Evolutionary conservation across 2,113 vertebrate species (phyloP), one percentile per base, ranked within the genome.

Genomic region (Rhodinocichla rosea): DNA sequence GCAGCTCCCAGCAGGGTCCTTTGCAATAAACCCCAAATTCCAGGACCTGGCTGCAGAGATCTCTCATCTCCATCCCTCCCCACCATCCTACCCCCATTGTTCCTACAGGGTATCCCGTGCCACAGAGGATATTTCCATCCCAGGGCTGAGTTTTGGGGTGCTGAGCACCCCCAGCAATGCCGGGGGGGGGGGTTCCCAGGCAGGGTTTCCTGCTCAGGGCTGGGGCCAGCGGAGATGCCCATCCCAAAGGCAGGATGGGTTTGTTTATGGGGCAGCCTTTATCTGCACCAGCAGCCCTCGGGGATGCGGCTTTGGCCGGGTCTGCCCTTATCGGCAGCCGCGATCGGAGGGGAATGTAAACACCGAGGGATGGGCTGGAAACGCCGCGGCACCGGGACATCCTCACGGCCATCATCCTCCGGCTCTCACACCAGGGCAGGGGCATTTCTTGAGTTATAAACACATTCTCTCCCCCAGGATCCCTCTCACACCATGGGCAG

Each of bases 211-310:
- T 88, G 83, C 37, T 12, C 0, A 8, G 82, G 40, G 59, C 57
- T 35, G 73, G 13, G 79, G 62, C 75, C 56, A n/a, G 90, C 4
- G 47, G 93, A n/a, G 91, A 74, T 69, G 65, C 12, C 20, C 75
- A 94, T 94, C 97, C 94, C 86, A 59, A 53, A 30, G 40, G 88
- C 94, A 96, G 96, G 96, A 94, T 95, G 93, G 52, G 40, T 1
- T 96, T 97, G 97, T 97, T 97, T 96, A 96, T 59, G 10, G 95
- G 93, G 90, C 81, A 95, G 8, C 23, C 68, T 90, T 96, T 95
- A 96, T 97, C 93, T 90, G 71, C 37, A 33, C 45, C 2, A 67
- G 11, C 91, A 95, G 86, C 92, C 64, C 83, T 73, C 1, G 95
- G 92, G 80, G 91, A 37, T 60, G 5, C 10, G 83, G 44, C 23